Evolutionary conservation across 2,797 vertebrate genomes (phyloP).

Genomic region (Xerus rutilus): DNA sequence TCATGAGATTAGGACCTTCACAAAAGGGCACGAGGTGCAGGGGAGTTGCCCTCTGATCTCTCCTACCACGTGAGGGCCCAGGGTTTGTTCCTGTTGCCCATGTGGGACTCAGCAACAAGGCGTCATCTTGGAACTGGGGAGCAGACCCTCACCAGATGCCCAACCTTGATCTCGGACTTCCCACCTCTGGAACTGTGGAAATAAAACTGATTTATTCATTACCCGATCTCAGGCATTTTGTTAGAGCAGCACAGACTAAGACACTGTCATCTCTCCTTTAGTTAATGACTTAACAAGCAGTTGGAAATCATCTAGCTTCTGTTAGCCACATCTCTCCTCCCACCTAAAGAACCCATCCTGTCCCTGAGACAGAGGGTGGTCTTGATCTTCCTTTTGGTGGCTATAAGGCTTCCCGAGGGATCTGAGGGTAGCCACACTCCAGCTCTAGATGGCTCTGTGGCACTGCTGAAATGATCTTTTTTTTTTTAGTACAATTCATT

Average conservation of each 20-base stretch:
- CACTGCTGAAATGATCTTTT: accelerated
- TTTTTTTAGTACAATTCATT: neutral
- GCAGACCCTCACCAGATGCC: neutral
- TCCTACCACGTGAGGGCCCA: neutral
- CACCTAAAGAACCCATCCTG: too few relatives aligned
- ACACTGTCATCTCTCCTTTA: neutral
- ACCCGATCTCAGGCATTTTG: neutral
- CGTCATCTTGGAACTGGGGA: neutral
- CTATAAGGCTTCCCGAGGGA: neutral
- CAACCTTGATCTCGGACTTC: neutral
- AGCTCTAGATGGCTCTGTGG: neutral
- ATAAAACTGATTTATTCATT: neutral
- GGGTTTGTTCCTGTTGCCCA: neutral
- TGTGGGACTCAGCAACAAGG: neutral
- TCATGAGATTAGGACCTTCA: neutral
- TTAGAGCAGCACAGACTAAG: neutral
- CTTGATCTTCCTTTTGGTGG: neutral
- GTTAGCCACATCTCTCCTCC: neutral
- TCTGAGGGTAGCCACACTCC: neutral
- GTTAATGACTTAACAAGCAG: neutral
- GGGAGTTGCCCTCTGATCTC: neutral
- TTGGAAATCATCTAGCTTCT: neutral
- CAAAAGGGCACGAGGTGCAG: neutral
- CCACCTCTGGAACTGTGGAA: neutral
- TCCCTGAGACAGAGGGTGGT: neutral